These are phyloP conservation scores for Diorhabda carinulata DNA, from an alignment of 1,140 invertebrate species.

Conservation along the genomic window DNA sequence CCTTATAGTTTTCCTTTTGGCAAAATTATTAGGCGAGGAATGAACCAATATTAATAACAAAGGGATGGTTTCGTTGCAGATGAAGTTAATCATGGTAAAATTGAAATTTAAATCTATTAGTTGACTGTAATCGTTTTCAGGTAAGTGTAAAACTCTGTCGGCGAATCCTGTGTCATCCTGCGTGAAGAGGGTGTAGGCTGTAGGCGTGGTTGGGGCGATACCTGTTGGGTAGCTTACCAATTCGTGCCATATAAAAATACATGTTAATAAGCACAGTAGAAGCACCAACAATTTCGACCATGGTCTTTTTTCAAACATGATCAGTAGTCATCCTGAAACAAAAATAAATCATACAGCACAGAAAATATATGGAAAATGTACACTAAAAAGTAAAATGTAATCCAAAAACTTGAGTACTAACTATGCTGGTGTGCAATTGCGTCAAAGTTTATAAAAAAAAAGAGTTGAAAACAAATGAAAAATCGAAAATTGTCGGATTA, in stretches of 20 bases:
- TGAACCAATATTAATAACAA: conserved; percentile 60
- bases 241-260: conserved; percentile 14
- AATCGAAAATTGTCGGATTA: no score
- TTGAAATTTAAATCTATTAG: conserved; percentile 40
- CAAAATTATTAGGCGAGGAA: conserved; percentile 61
- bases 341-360: not conserved
- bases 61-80: conserved; percentile 42
- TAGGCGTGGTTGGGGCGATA: not conserved
- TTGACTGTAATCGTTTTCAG: conserved; percentile 36
- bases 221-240: not conserved
- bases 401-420: no score
- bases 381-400: no score
- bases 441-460: no score
- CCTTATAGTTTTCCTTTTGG: conserved; percentile 59
- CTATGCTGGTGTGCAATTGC: no score
- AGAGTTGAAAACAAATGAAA: no score
- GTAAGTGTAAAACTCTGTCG: conserved; percentile 25
- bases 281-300: conserved; percentile 10
- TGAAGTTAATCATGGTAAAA: conserved; percentile 38
- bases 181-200: conserved; percentile 9
- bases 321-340: conserved; percentile 10
- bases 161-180: not conserved
- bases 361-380: no score
- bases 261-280: not conserved
- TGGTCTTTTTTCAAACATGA: conserved; percentile 14